Conservation (phyloP, 2,888 invertebrate species). For the Parochlus steinenii region DNA sequence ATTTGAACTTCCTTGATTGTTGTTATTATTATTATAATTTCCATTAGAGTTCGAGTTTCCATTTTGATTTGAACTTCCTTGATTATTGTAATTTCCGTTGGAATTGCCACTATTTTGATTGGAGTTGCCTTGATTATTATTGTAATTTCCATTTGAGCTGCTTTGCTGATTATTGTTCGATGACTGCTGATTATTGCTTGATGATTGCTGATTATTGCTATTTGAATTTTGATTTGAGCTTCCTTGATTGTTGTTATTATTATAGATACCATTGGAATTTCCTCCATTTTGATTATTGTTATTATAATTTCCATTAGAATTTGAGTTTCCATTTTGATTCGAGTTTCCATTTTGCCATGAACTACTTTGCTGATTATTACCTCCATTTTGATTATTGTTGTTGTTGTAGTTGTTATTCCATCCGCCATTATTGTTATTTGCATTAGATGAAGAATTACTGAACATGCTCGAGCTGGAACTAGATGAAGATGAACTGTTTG, state of each 20-base stretch:
- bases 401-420: not conserved
- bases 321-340: conserved; percentile 4
- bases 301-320: too few relatives aligned
- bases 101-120: too few relatives aligned
- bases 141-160: not conserved
- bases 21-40: too few relatives aligned
- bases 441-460: not conserved
- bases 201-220: not conserved
- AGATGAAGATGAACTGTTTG: not conserved
- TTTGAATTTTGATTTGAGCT: conserved; percentile 10
- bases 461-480: conserved; percentile 1
- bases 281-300: conserved; percentile 13
- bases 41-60: too few relatives aligned
- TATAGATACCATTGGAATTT: conserved; percentile 14
- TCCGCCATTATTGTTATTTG: conserved; percentile 2
- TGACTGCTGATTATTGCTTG: conserved; percentile 1
- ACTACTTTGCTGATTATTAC: not conserved
- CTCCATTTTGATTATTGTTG: not conserved
- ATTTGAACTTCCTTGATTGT: too few relatives aligned
- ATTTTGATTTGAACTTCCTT: too few relatives aligned
- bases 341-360: not conserved
- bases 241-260: conserved; percentile 14
- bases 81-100: too few relatives aligned
- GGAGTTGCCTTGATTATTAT: too few relatives aligned
- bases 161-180: too few relatives aligned